Evolutionary conservation across 2,888 invertebrate genomes (phyloP), one percentile per base, ranked within the genome.

Genomic region (Phyllotreta cruciferae): DNA sequence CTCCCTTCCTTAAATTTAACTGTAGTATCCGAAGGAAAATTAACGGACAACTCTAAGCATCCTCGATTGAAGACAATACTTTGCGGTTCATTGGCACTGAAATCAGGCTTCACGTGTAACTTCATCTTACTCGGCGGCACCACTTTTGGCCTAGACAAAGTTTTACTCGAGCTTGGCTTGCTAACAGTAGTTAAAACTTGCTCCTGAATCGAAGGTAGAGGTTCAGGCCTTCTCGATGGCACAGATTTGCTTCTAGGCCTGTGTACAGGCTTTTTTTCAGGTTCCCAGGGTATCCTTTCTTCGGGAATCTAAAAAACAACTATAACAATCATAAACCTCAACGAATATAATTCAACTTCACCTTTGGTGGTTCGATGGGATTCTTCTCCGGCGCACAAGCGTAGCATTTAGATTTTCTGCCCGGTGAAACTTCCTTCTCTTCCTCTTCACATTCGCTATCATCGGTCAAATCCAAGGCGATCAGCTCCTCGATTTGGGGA

Each of bases 231-330:
- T 66, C 70, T 66, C 13, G 66, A 55, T 14, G 77, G 77, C 10
- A 78, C 76, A 35, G 77, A 79, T 70, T 73, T 74, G 50, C 78
- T 77, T 7, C 78, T 70, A 62, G 37, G 44, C 65, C 66, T 70
- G 8, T 64, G 37, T 1, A 77, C 66, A 42, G 75, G 68, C n/a
- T 70, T 74, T 63, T 77, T 79, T 37, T 76, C 73, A 6, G 79
- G 79, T 63, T 79, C 79, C 82, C 81, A 82, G 7, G 81, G 81
- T 1, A 82, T 72, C 62, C 81, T 70, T 61, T 80, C 80, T 70
- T 82, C 81, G 7, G 80, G 79, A 64, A 80, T 76, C 79, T 79
- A 52, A 52, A n/a, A 67, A 70, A 42, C 35, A 53, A 44, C 39
- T 50, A 39, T 3, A 41, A 10, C 41, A 39, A 58, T 49, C 14